Percentiles rank a stretch among this genome's conserved stretches.
These are phyloP conservation scores for Staurois parvus DNA, from an alignment of 2,797 vertebrate species.

Conservation along the genomic window DNA sequence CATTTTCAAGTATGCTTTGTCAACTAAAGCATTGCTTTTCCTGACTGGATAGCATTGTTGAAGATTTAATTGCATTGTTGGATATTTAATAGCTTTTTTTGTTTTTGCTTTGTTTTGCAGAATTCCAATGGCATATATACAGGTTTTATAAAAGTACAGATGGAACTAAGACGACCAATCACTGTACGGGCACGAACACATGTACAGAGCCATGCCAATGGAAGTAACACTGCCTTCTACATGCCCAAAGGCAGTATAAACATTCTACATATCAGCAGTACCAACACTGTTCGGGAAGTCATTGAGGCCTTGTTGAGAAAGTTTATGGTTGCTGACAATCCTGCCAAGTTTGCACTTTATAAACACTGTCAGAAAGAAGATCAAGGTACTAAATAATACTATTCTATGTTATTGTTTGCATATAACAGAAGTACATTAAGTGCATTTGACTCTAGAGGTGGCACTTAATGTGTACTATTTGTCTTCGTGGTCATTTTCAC, in stretches of 20 bases:
- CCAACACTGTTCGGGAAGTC: conserved; percentile 91
- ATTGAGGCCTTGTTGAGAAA: conserved; percentile 93
- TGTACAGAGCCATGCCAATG: conserved; percentile 64
- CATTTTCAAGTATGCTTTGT: no score
- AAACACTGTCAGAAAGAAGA: conserved; percentile 91
- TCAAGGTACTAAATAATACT: conserved; percentile 81
- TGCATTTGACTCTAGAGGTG: no score
- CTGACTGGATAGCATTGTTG: no score
- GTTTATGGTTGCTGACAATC: conserved; percentile 93
- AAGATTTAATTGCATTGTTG: no score
- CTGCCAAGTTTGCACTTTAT: conserved; percentile 95
- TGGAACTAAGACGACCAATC: conserved; percentile 90
- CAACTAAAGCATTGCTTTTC: no score
- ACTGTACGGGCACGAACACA: conserved; percentile 76
- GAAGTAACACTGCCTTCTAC: conserved; percentile 83
- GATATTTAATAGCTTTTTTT: no score
- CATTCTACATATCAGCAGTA: conserved; percentile 95
- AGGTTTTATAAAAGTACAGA: conserved; percentile 96
- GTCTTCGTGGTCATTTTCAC: no score
- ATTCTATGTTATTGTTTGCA: background rate
- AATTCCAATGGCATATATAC: conserved; percentile 85
- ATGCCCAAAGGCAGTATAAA: conserved; percentile 84
- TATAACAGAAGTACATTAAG: background rate
- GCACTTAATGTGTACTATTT: no score
- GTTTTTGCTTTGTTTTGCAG: conserved; percentile 74